Evolutionary conservation across 2,113 vertebrate species (phyloP), one percentile per base, ranked within the genome.

Genomic region (Apteryx mantelli): DNA sequence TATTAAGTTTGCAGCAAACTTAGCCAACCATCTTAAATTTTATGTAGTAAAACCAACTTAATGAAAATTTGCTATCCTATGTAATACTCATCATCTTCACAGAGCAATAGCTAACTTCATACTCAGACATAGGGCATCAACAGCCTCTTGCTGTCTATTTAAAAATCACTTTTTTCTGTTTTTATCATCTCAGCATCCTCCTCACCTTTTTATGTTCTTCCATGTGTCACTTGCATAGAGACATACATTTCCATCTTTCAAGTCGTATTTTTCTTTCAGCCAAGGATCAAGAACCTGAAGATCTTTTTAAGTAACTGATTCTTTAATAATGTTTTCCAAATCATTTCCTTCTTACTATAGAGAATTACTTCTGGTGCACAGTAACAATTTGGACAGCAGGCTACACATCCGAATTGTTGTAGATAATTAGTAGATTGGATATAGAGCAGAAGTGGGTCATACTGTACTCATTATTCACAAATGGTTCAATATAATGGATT

Each of bases 361-460:
- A 63, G 82, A 92, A 90, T 93, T 89, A 91, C 50, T 94, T 91
- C 58, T 94, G 63, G 66, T 94, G 80, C 70, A 81, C 24, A 32
- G 70, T n/a, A 95, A 74, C 76, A 86, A 81, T 87, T 60, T 86
- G 73, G 77, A 94, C 89, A 95, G 87, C 70, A 93, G 77, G 77
- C 60, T 66, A 88, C 28, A 58, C 82, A 93, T 91, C 90, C 1
- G 0, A 90, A 38, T 96, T 95, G 97, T 94, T 81, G 80, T 46
- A 93, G 85, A 77, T 89, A 95, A 96, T 98, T 96, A 97, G 77
- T 80, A 87, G 77, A 89, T 73, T 60, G 79, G 80, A 81, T 95
- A 93, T 90, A 86, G 87, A 91, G 91, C 79, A 97, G 87, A 97
- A 97, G 84, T 95, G 85, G 91, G 77, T 95, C 95, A 95, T 85